These are phyloP conservation scores for Pristis pectinata DNA, from an alignment of 2,797 vertebrate species.

Conservation along the genomic window DNA sequence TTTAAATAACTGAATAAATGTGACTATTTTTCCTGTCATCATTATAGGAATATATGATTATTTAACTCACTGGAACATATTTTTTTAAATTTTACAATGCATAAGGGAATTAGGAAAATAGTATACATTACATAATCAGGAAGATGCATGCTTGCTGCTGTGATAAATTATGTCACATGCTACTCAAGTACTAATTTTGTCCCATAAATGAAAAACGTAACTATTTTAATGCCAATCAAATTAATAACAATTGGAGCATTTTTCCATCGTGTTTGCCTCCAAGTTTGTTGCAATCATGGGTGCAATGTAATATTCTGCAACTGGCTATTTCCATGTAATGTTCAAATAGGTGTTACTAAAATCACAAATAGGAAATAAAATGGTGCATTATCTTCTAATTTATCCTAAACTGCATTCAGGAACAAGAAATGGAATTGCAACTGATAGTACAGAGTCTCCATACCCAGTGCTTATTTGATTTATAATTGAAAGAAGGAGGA, in stretches of 20 bases:
- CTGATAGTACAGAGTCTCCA: no score
- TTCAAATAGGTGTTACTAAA: neutral
- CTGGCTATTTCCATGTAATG: neutral
- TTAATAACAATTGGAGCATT: neutral
- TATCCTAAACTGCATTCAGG: no score
- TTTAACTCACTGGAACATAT: neutral
- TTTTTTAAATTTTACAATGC: neutral
- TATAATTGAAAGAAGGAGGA: neutral
- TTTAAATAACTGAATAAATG: neutral
- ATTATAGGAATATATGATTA: neutral
- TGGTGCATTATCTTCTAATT: no score
- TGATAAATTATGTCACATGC: neutral
- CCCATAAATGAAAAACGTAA: neutral
- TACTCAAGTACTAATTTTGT: neutral
- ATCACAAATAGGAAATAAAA: no score
- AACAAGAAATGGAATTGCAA: no score
- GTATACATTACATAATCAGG: neutral
- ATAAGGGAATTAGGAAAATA: neutral
- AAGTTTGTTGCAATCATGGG: neutral
- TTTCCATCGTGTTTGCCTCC: neutral
- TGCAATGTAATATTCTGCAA: neutral
- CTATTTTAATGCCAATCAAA: conserved; percentile 18
- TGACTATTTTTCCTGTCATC: neutral
- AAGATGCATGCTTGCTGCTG: neutral
- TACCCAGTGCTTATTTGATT: neutral